Evolutionary conservation across 2,888 invertebrate species (phyloP).

Genomic region (Dynastes maya): DNA sequence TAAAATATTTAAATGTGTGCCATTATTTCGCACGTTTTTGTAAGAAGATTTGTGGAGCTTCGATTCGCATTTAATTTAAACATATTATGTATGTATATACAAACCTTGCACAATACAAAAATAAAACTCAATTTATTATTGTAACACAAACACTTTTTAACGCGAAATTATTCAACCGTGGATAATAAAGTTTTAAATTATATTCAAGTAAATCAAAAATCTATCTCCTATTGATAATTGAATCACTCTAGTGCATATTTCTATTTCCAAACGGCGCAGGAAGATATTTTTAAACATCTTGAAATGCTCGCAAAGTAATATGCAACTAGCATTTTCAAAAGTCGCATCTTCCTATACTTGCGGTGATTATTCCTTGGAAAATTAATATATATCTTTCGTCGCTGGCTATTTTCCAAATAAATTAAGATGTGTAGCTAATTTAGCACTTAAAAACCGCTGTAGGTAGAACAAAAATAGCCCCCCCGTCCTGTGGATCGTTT

Average conservation of each 20-base stretch:
- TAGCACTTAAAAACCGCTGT: conserved; percentile 12
- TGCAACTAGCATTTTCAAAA: not conserved
- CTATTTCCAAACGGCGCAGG: not conserved
- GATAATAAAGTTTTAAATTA: no score
- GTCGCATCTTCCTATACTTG: not conserved
- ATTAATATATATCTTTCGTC: conserved; percentile 20
- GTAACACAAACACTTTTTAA: no score
- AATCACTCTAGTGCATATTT: not conserved
- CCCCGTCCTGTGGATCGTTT: not conserved
- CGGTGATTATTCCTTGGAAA: not conserved
- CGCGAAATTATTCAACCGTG: no score
- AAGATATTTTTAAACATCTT: conserved; percentile 36
- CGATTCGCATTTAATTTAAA: no score
- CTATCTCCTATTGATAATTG: conserved; percentile 21
- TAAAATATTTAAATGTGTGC: no score
- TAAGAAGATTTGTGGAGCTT: no score
- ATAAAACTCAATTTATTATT: no score
- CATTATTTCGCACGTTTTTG: no score
- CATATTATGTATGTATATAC: no score
- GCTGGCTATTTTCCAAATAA: conserved; percentile 33
- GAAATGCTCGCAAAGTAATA: not conserved
- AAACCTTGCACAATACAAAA: no score
- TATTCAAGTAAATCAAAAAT: conserved; percentile 10
- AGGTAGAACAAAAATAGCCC: not conserved
- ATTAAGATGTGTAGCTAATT: conserved; percentile 14